A percentile compares a stretch with the other conserved stretches of the same genome.
These are phyloP conservation scores for Spermophilus dauricus DNA, from an alignment of 2,113 vertebrate genomes.

Conservation along the genomic window DNA sequence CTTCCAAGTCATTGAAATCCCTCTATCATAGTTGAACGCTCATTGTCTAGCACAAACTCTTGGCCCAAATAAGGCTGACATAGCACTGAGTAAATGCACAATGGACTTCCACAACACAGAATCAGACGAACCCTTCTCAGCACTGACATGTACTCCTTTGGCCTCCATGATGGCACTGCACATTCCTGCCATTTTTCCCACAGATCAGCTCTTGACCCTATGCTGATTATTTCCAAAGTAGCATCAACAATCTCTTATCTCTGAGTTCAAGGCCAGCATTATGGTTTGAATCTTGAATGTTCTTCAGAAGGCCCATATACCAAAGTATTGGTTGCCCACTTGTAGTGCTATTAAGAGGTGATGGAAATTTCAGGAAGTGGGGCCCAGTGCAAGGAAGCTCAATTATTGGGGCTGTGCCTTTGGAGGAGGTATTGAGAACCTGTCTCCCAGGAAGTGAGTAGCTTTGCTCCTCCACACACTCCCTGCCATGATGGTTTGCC, in stretches of 20 bases:
- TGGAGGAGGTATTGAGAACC: too few species aligned
- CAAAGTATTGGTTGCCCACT: neutral
- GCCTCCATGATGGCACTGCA: neutral
- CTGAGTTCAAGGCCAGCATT: neutral
- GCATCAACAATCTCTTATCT: neutral
- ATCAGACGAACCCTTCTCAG: neutral
- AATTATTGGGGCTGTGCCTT: too few species aligned
- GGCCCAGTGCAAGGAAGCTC: neutral
- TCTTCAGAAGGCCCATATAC: neutral
- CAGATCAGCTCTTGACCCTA: neutral
- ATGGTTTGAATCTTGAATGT: neutral
- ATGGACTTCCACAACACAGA: neutral
- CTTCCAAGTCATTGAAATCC: neutral
- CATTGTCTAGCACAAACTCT: neutral
- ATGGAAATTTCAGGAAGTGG: neutral
- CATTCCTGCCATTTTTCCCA: neutral
- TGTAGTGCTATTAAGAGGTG: neutral
- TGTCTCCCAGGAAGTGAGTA: neutral
- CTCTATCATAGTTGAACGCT: neutral
- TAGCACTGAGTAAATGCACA: neutral
- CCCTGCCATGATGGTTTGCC: neutral
- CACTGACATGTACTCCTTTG: neutral
- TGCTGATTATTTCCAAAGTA: neutral
- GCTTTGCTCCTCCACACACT: neutral
- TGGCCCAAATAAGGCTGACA: neutral